Percentiles rank a stretch among this genome's conserved stretches.
These are phyloP conservation scores for Oeneis ivallda DNA, from an alignment of 2,888 invertebrate genomes.

Conservation along the genomic window DNA sequence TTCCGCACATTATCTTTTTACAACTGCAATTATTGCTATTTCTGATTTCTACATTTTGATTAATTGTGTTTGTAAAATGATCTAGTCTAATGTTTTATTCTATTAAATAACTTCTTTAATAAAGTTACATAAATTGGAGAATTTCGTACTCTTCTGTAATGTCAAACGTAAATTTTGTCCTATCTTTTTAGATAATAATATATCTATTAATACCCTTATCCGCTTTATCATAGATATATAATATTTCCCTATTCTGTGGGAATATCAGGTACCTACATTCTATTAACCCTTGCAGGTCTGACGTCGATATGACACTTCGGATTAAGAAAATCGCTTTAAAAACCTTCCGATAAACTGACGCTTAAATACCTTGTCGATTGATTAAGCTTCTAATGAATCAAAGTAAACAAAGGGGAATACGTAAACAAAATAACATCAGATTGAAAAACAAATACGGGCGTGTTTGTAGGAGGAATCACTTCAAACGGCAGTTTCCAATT, in stretches of 20 bases:
- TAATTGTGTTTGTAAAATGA: conserved; percentile 13
- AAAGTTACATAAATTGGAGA: background rate
- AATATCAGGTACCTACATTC: too few relatives aligned
- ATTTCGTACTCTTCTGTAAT: background rate
- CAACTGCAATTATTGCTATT: conserved; percentile 51
- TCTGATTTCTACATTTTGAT: conserved; percentile 27
- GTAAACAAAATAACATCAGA: conserved; percentile 14
- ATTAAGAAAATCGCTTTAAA: background rate
- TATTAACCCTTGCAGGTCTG: too few relatives aligned
- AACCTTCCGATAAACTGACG: background rate
- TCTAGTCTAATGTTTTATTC: background rate
- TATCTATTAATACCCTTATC: too few relatives aligned
- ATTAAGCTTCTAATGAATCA: conserved; percentile 1
- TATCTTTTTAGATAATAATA: too few relatives aligned
- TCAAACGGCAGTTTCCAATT: conserved; percentile 36
- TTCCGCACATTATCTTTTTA: conserved; percentile 61
- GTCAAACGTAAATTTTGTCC: too few relatives aligned
- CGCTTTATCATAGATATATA: too few relatives aligned
- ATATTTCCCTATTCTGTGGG: too few relatives aligned
- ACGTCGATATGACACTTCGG: too few relatives aligned
- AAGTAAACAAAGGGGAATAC: conserved; percentile 5
- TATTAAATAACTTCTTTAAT: background rate
- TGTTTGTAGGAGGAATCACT: conserved; percentile 31
- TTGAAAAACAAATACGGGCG: conserved; percentile 11
- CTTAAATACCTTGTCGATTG: conserved; percentile 2